A percentile compares a stretch with the other conserved stretches of the same genome.
Evolutionary conservation across 2,888 invertebrate species (phyloP).

Genomic region (Scaptomyza flava): DNA sequence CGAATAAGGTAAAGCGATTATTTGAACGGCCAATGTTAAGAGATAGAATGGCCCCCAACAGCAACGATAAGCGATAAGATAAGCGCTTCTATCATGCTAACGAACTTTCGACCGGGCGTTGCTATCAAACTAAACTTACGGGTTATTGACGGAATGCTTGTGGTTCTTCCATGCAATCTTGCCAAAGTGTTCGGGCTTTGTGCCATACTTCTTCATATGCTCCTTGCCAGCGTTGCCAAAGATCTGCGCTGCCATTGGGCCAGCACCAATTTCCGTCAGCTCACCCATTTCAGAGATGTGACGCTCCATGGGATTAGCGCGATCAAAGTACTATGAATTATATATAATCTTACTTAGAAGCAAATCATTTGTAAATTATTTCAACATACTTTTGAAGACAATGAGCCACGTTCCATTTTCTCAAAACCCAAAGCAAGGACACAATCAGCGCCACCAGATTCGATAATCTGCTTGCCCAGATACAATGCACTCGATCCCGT

Average conservation of each 20-base stretch:
- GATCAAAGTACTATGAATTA: conserved; percentile 86
- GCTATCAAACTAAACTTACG: conserved; percentile 85
- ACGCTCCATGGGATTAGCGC: conserved; percentile 95
- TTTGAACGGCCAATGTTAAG: conserved; percentile 30
- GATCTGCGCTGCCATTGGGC: conserved; percentile 96
- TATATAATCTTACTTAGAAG: no score
- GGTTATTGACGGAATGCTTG: conserved; percentile 98
- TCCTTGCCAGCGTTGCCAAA: conserved; percentile 98
- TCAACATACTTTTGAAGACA: conserved; percentile 87
- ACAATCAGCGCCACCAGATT: conserved; percentile 94
- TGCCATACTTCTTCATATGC: conserved; percentile 93
- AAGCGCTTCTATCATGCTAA: conserved; percentile 13
- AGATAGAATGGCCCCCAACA: conserved; percentile 20
- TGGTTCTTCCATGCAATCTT: conserved; percentile 99
- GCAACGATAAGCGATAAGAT: conserved; percentile 46
- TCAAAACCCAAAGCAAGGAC: conserved; percentile 98
- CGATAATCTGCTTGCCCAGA: conserved; percentile 96
- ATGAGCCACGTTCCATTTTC: conserved; percentile 97
- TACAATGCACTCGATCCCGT: conserved; percentile 97
- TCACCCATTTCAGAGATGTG: conserved; percentile 95
- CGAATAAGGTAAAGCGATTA: conserved; percentile 12
- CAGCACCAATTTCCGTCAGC: conserved; percentile 90
- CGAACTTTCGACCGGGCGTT: conserved; percentile 60
- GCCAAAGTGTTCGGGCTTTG: conserved; percentile 95
- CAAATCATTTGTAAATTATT: no score